Base-by-base conservation (phyloP, 2,797 vertebrate genomes). In the Coregonus ussuriensis region DNA sequence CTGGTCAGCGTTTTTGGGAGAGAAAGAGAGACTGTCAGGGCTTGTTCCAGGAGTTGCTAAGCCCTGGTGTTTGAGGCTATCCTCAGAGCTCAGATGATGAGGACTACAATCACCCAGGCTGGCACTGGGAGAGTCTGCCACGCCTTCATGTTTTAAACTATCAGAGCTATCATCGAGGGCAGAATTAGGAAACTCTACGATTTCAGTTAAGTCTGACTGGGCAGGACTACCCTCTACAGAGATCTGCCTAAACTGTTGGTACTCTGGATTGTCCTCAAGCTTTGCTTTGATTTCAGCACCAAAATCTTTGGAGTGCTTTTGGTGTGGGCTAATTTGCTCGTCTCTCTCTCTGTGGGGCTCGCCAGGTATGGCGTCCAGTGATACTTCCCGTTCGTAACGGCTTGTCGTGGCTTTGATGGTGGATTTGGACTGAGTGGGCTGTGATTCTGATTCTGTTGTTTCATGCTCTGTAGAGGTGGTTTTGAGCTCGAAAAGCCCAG, bases 41-140 rank as follows among this genome's bases (percentile, higher is more conserved):
- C 97, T 99, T 15, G 97, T 96, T 87, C 94, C 95, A 5, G 97
- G 97, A 83, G 96, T 98, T 82, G 97, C 97, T 85, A 99, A 91
- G 72, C 97, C 98, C 86, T 99, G 97, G 18, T 99, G 97, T 92
- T 99, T 99, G 79, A 94, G 96, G 90, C 97, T 99, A 87, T 99
- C 97, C 81, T 99, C 97, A 16, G 97, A 99, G 87, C 96, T 99
- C 79, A 97, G 87, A 83, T 97, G 97, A 88, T 95, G 95, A 25
- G 96, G 21, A 63, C 59, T 97, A 81, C 94, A 96, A 0, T 97
- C 96, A 89, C 96, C 96, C 62, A 97, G 92, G 84, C 96, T 98
- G 79, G 93, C 95, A 75, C 94, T 94, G 29, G 96, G 94, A 72
- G 96, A 97, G 84, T 96, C 94, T 15, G 94, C 93, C 78, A 91